A percentile compares a stretch with the other conserved stretches of the same genome.
Evolutionary conservation across 2,113 vertebrate species (phyloP).

Genomic region (Syngnathus scovelli): DNA sequence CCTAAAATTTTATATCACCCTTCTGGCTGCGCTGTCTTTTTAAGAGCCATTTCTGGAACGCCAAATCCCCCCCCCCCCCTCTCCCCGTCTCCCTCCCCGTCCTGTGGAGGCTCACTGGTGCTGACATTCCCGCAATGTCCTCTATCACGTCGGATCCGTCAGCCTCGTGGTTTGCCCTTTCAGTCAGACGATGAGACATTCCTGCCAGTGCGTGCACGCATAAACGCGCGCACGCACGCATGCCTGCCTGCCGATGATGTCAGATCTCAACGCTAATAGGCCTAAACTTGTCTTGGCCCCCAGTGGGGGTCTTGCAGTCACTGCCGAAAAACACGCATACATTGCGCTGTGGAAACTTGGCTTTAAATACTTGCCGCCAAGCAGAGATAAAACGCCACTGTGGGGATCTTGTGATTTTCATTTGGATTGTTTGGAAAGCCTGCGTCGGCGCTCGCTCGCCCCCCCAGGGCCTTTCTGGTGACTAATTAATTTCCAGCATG

Average conservation of each 20-base stretch:
- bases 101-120: constrained; percentile 1
- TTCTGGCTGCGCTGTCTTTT: constrained; percentile 15
- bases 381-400: constrained; percentile 9
- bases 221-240: not conserved
- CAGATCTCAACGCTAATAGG: constrained; percentile 30
- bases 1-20: constrained; percentile 31
- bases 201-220: not conserved
- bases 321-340: not conserved
- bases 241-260: constrained; percentile 22
- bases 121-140: constrained; percentile 4
- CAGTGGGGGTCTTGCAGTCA: not conserved
- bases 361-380: constrained; percentile 4
- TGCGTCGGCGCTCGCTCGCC: constrained; percentile 43
- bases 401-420: constrained; percentile 48
- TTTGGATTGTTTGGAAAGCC: constrained; percentile 63
- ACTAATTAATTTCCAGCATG: constrained; percentile 70
- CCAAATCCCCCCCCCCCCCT: no score
- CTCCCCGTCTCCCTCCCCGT: not conserved
- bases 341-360: constrained; percentile 25
- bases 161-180: constrained; percentile 11
- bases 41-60: constrained; percentile 16
- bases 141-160: constrained; percentile 14
- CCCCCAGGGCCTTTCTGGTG: constrained; percentile 62
- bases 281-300: constrained; percentile 14
- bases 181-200: constrained; percentile 10